These are phyloP conservation scores for Aldrovandia affinis DNA, from an alignment of 2,797 vertebrate species.

Conservation along the genomic window DNA sequence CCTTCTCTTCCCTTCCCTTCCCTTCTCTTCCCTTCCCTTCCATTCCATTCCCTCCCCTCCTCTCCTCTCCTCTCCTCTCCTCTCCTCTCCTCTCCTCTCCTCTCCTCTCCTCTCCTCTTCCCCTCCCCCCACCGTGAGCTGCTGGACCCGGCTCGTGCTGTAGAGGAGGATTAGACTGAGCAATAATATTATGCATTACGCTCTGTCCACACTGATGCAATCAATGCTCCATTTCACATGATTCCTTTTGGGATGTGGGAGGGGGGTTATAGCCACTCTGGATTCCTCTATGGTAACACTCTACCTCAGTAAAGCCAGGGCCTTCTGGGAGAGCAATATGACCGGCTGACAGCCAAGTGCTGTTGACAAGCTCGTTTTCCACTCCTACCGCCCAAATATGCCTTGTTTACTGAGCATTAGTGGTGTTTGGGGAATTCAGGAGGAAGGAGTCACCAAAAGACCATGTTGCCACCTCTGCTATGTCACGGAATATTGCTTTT, in stretches of 20 bases:
- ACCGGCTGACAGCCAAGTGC: constrained; percentile 24
- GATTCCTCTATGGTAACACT: constrained; percentile 30
- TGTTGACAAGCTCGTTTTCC: constrained; percentile 42
- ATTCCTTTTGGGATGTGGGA: constrained; percentile 47
- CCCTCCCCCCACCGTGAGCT: constrained; percentile 21
- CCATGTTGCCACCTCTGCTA: not conserved
- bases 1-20: not conserved
- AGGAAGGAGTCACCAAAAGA: not conserved
- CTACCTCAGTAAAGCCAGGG: constrained; percentile 16
- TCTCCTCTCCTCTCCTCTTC: not conserved
- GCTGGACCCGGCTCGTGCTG: constrained; percentile 44
- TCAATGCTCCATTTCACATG: constrained; percentile 67
- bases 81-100: constrained; percentile 23
- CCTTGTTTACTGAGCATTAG: not conserved
- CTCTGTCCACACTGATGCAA: constrained; percentile 61
- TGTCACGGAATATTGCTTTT: not conserved
- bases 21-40: too few species aligned
- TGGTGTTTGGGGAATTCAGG: not conserved
- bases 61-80: constrained; percentile 31
- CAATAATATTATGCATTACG: constrained; percentile 67
- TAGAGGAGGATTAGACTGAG: constrained; percentile 42
- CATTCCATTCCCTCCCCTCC: too few species aligned
- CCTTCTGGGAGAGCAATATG: constrained; percentile 18
- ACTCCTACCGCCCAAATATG: constrained; percentile 4
- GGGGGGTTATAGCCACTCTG: constrained; percentile 14